phyloP scores from a whole-genome alignment of 2,797 vertebrate genomes.

The Rhinoraja longicauda region DNA sequence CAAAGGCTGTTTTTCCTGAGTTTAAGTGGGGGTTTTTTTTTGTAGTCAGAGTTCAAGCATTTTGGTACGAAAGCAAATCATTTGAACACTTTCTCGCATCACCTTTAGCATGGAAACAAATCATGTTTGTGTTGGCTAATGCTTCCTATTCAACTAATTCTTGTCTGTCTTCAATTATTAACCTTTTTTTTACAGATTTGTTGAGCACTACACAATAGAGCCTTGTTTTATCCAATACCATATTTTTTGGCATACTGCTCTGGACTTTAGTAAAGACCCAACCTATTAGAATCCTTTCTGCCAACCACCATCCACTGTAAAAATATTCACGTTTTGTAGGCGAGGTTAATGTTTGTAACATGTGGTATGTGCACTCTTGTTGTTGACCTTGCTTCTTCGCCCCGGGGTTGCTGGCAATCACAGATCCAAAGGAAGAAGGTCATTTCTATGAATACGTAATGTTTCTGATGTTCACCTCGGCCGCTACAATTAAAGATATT shows the following conservation, averaged over 20 bases:
- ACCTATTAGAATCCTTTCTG: neutral
- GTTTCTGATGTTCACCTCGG: neutral
- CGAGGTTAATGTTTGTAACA: constrained; percentile 29
- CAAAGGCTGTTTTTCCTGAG: neutral
- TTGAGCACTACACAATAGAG: neutral
- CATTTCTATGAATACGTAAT: neutral
- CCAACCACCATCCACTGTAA: neutral
- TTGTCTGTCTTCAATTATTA: constrained; percentile 36
- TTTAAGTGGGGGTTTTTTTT: neutral
- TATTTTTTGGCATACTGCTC: neutral
- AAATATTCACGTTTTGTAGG: neutral
- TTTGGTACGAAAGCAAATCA: constrained; percentile 3
- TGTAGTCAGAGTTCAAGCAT: neutral
- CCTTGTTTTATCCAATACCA: neutral
- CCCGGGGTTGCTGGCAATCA: neutral
- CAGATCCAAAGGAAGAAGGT: constrained; percentile 20
- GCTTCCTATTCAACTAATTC: constrained; percentile 32
- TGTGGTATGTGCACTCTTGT: constrained; percentile 6
- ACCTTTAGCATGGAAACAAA: constrained; percentile 8
- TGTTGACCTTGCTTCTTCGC: constrained; percentile 24
- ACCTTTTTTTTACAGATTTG: constrained; percentile 23
- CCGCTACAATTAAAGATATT: neutral
- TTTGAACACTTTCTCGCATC: neutral
- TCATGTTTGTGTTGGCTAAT: constrained; percentile 8
- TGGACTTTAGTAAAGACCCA: neutral